phyloP scores from a whole-genome alignment of 2,888 invertebrate genomes.

The Nezara viridula region DNA sequence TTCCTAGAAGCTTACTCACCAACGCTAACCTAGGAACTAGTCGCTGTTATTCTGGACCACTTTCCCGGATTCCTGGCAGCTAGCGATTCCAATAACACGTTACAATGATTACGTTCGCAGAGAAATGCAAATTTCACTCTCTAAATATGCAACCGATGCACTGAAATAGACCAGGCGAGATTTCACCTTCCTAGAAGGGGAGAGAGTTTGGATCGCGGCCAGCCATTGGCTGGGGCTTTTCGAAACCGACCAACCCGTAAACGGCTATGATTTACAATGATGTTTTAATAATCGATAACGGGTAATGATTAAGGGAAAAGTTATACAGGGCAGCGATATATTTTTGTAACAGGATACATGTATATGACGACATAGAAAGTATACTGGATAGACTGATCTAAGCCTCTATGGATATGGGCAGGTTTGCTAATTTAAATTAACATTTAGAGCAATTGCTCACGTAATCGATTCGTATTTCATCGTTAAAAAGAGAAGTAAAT shows the following conservation, averaged over 20 bases:
- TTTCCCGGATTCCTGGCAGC: conserved; percentile 28
- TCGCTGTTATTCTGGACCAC: not conserved
- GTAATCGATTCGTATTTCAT: not conserved
- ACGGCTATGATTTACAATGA: not conserved
- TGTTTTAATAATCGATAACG: not conserved
- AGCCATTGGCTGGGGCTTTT: conserved; percentile 12
- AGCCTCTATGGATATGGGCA: not conserved
- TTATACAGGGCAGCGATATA: not conserved
- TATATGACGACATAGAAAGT: not conserved
- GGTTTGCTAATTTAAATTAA: not conserved
- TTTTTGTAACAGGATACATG: not conserved
- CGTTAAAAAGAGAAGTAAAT: too few species aligned
- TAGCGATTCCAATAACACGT: not conserved
- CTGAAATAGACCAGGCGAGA: conserved; percentile 14
- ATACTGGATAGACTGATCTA: not conserved
- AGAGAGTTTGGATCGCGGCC: conserved; percentile 31
- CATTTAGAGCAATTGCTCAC: not conserved
- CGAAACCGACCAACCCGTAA: conserved; percentile 17
- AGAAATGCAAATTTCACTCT: conserved; percentile 32
- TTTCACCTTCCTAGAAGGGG: conserved; percentile 45
- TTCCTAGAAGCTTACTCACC: not conserved
- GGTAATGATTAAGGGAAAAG: not conserved
- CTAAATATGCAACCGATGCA: conserved; percentile 43
- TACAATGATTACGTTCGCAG: not conserved
- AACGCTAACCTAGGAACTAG: not conserved